Percentiles rank a stretch among this genome's conserved stretches.
phyloP scores from a whole-genome alignment of 2,113 vertebrate genomes.

The Xenus cinereus region DNA sequence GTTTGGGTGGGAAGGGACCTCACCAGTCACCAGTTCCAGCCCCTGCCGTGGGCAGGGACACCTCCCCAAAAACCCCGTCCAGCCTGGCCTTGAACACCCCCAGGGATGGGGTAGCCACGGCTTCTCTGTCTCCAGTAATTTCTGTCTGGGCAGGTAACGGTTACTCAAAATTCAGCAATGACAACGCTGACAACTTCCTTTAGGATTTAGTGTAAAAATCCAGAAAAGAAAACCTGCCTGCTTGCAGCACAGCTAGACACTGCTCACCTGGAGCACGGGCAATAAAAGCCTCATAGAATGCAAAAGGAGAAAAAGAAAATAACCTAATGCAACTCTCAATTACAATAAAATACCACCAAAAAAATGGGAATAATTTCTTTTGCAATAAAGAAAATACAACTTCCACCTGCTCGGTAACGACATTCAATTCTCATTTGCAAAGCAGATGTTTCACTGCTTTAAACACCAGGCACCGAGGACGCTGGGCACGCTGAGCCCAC shows the following conservation, averaged over 20 bases:
- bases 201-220: accelerated
- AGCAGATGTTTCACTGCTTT: accelerated
- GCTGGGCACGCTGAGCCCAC: neutral
- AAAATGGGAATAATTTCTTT: accelerated
- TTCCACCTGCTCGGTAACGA: accelerated
- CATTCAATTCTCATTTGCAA: accelerated
- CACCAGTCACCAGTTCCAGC: neutral
- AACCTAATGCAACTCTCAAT: accelerated
- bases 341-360: neutral
- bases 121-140: accelerated
- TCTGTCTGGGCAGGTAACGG: neutral
- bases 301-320: neutral
- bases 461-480: accelerated
- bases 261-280: accelerated
- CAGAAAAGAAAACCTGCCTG: accelerated
- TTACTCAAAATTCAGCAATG: neutral
- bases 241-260: accelerated
- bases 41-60: neutral
- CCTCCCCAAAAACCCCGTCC: neutral
- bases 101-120: neutral
- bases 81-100: neutral
- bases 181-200: accelerated
- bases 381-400: neutral
- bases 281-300: accelerated
- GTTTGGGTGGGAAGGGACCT: neutral